Base-by-base conservation (phyloP, 2,888 invertebrate species). In the Bembecia ichneumoniformis region DNA sequence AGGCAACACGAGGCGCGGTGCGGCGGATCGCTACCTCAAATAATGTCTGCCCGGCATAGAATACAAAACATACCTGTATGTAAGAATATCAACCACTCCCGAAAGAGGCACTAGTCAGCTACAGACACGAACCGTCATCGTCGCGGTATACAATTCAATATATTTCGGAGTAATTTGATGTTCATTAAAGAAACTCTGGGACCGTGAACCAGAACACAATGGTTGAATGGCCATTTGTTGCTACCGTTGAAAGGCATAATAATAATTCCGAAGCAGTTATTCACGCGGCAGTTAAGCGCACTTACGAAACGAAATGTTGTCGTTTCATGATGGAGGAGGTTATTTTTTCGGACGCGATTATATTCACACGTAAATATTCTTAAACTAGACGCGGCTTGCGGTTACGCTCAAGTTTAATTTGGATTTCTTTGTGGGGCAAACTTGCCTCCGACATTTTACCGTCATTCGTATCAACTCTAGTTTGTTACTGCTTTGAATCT, bases 121-220 rank as follows among this genome's bases (percentile, higher is more conserved):
- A 83, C 69, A 67, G 73, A 78, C 80, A 77, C 71, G 74, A 81
- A 79, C 77, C 28, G 28, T 28, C 81, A 81, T 81, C 82, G 80
- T 77, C 82, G 81, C 74, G 69, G 71, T 68, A 75, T 63, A 83
- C 84, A 83, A 86, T 87, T 86, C 87, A 84, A 87, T 87, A 86
- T 83, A 82, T 83, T 86, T 83, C 77, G 68, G 77, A 75, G 82
- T 83, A 86, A 87, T 86, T 87, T 86, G 83, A 81, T 80, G 87
- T 86, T 86, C 87, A 86, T 87, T 87, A 87, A 77, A 86, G 86
- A 80, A 82, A 77, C 80, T 77, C 79, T 80, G 83, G 75, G 82
- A 86, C 86, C 87, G 84, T 86, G 86, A 86, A 86, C 83, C 81
- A 82, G 81, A 83, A 83, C 78, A 87, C 84, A 87, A 87, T 86